Base-by-base conservation (phyloP, 1,140 invertebrate genomes). In the Meloidogyne floridensis region DNA sequence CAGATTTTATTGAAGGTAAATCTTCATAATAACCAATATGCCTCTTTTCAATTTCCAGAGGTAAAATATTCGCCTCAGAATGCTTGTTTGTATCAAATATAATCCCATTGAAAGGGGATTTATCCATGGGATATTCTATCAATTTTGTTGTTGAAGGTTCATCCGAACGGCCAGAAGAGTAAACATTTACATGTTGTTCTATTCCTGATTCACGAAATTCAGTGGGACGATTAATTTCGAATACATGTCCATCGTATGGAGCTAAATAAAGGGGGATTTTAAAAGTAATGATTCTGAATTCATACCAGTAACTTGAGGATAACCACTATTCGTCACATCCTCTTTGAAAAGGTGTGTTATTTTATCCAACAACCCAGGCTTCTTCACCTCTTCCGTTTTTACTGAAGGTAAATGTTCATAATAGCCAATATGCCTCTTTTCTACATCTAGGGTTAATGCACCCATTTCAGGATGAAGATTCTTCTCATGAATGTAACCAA, bases 161-260 rank as follows among this genome's bases (percentile, higher is more conserved):
- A 53, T 83, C 82, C 9, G 72, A 72, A 51, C 51, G 42, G 4
- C 83, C 82, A 70, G 82, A 80, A 8, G 83, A 59, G 53, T 84
- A 84, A 32, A 73, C 82, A 65, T 6, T 18, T 3, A 82, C 81
- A 43, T 73, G 69, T 5, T 69, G 20, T 42, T 80, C 78, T 18
- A 82, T 15, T 8, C 18, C n/a, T 15, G n/a, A 11, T 10, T 53
- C 20, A n/a, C 5, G 11, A 42, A 82, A 10, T 80, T 82, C 81
- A 13, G 6, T 20, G 8, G n/a, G 32, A 20, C 81, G 81, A 2
- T 32, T 51, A 13, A 82, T 82, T 70, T 82, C 81, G 32, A n/a
- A 54, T 53, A 84, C 32, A 47, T 51, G 82, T 18, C 81, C 81
- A 47, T 4, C 4, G 47, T 0, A 47, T 47, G 47, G 18, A 20